phyloP scores from a whole-genome alignment of 2,113 vertebrate genomes.

The Chauna torquata region DNA sequence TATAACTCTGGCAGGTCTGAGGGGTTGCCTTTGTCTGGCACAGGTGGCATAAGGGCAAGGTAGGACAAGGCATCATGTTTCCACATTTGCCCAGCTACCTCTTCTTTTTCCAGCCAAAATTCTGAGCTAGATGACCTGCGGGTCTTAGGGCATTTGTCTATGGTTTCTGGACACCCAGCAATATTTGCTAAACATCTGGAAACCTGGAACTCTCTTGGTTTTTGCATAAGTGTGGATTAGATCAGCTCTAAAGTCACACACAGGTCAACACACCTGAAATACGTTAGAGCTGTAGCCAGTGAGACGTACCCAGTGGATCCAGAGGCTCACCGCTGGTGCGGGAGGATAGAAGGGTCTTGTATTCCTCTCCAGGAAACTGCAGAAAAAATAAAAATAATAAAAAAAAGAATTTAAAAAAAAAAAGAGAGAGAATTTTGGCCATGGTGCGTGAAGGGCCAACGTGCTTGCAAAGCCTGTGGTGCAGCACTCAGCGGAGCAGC shows the following conservation, averaged over 20 bases:
- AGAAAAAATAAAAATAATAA: neutral
- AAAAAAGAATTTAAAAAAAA: neutral
- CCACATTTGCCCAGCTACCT: fast-evolving
- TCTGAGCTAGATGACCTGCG: neutral
- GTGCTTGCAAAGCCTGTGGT: neutral
- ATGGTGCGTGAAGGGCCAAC: neutral
- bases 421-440: neutral
- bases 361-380: neutral
- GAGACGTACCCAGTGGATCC: neutral
- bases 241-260: neutral
- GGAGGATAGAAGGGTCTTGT: neutral
- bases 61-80: neutral
- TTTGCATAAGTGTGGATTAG: neutral
- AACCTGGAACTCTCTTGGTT: neutral
- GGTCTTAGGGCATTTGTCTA: neutral
- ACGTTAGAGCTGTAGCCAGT: neutral
- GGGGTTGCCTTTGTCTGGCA: neutral
- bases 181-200: neutral
- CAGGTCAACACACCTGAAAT: neutral
- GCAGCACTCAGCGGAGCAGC: neutral
- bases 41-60: neutral
- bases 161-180: neutral
- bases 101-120: neutral
- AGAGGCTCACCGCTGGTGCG: neutral
- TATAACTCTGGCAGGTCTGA: neutral